Conservation (phyloP, 2,888 invertebrate species). For the Caenorhabditis sinica region DNA sequence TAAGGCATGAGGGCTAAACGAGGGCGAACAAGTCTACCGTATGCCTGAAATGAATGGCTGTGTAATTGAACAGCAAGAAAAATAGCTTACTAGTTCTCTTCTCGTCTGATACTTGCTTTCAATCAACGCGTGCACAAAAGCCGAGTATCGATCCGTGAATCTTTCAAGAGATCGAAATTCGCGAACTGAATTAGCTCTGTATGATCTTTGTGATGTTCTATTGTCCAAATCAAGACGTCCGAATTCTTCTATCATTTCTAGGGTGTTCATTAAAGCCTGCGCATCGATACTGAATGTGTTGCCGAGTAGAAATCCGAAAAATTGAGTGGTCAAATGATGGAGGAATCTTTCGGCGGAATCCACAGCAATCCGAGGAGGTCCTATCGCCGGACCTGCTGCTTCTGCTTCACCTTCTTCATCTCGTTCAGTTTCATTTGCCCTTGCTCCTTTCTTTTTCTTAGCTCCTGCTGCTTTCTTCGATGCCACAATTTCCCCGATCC, state of each 20-base stretch:
- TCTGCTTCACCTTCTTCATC: conserved; percentile 16
- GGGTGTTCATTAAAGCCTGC: conserved; percentile 14
- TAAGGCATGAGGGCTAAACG: conserved; percentile 50
- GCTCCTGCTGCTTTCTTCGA: conserved; percentile 7
- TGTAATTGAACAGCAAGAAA: too few relatives aligned
- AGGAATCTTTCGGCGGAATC: conserved; percentile 56
- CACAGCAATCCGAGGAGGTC: conserved; percentile 47
- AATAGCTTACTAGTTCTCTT: neutral
- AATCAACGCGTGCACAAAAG: conserved; percentile 38
- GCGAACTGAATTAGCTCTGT: conserved; percentile 38
- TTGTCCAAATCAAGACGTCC: conserved; percentile 49
- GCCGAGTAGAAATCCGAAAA: conserved; percentile 43
- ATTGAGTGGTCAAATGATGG: conserved; percentile 19
- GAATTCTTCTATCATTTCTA: conserved; percentile 55
- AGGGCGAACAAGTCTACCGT: conserved; percentile 53
- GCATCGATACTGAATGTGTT: conserved; percentile 41
- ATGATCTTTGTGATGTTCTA: neutral
- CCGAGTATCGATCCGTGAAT: conserved; percentile 51
- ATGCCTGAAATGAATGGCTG: conserved; percentile 17
- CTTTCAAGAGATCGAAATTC: conserved; percentile 47
- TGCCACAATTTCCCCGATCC: conserved; percentile 39
- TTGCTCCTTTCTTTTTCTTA: conserved; percentile 30
- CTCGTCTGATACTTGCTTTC: conserved; percentile 58
- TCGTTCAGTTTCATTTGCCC: neutral
- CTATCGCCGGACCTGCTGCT: conserved; percentile 15